Conservation (phyloP, 92 coral and sea anemone genomes). For the Blastomussa wellsi region DNA sequence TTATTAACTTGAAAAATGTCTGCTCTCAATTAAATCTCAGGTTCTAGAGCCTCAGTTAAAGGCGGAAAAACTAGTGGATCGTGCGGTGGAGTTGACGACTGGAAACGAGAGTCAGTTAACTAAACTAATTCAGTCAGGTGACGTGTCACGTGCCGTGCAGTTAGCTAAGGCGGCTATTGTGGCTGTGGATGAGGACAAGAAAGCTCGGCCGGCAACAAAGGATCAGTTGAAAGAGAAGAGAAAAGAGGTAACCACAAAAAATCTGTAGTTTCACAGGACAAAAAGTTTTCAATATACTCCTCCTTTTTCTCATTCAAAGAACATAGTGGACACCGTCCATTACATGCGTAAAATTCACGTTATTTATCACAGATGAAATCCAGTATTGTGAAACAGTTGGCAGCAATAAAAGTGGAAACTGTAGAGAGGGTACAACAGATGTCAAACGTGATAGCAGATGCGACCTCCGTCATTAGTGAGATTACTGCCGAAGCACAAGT, state of each 20-base stretch:
- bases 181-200: constrained; percentile 27
- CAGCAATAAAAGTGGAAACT: constrained; percentile 39
- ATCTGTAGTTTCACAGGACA: not conserved
- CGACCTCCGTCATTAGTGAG: constrained; percentile 35
- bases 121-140: constrained; percentile 38
- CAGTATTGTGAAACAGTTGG: constrained; percentile 38
- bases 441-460: constrained; percentile 55
- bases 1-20: too few species aligned
- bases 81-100: constrained; percentile 21
- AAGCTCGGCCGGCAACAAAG: not conserved
- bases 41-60: constrained; percentile 13
- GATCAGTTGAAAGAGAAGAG: constrained; percentile 14
- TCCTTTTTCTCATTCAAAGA: not conserved
- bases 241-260: constrained; percentile 2
- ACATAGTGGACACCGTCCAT: not conserved
- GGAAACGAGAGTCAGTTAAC: constrained; percentile 39
- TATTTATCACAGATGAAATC: constrained; percentile 53
- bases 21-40: not conserved
- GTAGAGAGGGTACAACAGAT: constrained; percentile 47
- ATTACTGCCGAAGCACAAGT: constrained; percentile 53
- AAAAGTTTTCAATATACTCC: not conserved
- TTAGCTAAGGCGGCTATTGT: constrained; percentile 44
- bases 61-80: not conserved
- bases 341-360: not conserved
- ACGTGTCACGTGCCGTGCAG: constrained; percentile 39